Base-by-base conservation (phyloP, 2,113 vertebrate genomes). In the Sturnira hondurensis region DNA sequence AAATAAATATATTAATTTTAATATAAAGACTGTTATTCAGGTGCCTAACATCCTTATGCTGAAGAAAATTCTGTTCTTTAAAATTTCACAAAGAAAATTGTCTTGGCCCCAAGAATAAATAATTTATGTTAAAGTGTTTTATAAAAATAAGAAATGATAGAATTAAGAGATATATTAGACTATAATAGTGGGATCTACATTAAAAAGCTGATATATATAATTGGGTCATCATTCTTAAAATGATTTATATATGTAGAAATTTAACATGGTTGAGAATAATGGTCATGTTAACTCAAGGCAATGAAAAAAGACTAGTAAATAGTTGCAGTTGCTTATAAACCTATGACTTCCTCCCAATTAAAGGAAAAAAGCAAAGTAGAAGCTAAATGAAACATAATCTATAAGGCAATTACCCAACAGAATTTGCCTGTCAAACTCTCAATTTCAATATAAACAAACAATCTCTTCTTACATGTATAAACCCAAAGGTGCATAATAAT, bases 241-340 rank as follows among this genome's bases (percentile, higher is more conserved):
- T 56, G 16, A 7, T 86, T 58, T 33, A 58, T 54, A 68, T 47
- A 68, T 17, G 36, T 31, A 73, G 86, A 95, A 83, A 65, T n/a
- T 38, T 88, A 96, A 83, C 63, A 84, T 76, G 50, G 19, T 38
- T 95, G 41, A 92, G 36, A 90, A 83, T 87, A 83, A 7, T 58
- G n/a, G 38, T 82, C 78, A 71, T 43, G 33, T 2, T 74, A 93
- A 90, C 19, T 89, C 54, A 94, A 22, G 20, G 19, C 68, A 50
- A 86, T 86, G 19, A 56, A 41, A 67, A 65, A 74, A 74, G 28
- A 92, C 50, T 38, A 92, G 73, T 4, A 74, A 14, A 88, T 2
- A n/a, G 67, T 63, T 96, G 24, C 58, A 95, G 9, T 17, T 95
- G 15, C 38, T 83, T 82, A 93, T 70, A 65, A 95, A 65, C 11